Evolutionary conservation across 2,888 invertebrate genomes (phyloP), one percentile per base, ranked within the genome.

Genomic region (Synergus gifuensis): DNA sequence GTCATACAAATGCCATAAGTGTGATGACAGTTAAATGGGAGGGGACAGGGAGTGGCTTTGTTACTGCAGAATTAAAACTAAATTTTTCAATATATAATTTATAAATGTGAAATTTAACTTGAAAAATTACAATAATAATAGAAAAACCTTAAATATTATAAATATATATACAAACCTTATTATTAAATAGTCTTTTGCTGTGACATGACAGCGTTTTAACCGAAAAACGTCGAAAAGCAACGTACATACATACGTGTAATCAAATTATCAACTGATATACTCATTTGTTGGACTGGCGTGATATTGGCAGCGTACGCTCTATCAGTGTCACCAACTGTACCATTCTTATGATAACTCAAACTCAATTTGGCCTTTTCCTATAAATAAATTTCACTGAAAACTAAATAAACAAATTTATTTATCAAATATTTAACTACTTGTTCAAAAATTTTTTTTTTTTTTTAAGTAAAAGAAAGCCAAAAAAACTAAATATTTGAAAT

Each of bases 11-110:
- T 69, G 28, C 69, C n/a, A 11, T 46, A 46, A 69, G 49, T 22
- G 44, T 69, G 69, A 69, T 69, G 69, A 69, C 69, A 69, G 28
- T 36, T 67, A 44, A 62, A 16, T 58, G 36, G 69, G 69, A 69
- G 69, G 69, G 69, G 69, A 49, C 69, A 69, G 69, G 69, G 69
- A 69, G 69, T 69, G 69, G 69, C 69, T 28, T 69, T 69, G 28
- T 49, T 69, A 16, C 49, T 36, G 16, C 69, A 22, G 14, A 18
- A 46, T 69, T 16, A 69, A 49, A 14, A 8, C 42, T 28, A 28
- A 28, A 46, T 49, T 14, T 4, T 2, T 18, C 9, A 46, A 49
- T 22, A 22, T 69, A 16, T 4, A 46, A 69, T 28, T 22, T 4
- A 49, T 69, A 36, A 49, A 49, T 28, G 8, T 2, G 22, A 36